A percentile compares a stretch with the other conserved stretches of the same genome.
Evolutionary conservation across 2,113 vertebrate species (phyloP).

Genomic region (Cettia cetti): DNA sequence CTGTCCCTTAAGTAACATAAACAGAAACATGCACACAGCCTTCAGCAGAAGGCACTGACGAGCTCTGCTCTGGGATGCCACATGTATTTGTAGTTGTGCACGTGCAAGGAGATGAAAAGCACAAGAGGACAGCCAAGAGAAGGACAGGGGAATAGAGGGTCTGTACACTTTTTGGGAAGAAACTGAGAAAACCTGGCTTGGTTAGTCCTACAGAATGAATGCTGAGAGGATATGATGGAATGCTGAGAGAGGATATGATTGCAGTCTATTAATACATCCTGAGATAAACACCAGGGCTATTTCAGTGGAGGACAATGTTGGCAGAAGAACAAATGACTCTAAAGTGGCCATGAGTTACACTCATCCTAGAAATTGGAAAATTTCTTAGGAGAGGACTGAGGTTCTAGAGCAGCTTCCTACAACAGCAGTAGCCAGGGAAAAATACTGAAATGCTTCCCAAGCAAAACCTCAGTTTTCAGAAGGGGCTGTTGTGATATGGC

Average conservation of each 20-base stretch:
- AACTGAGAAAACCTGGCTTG: not conserved
- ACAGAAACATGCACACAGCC: accelerated
- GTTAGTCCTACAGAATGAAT: not conserved
- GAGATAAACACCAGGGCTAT: conserved; percentile 27
- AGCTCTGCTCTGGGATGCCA: not conserved
- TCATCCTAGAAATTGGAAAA: not conserved
- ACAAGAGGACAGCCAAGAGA: not conserved
- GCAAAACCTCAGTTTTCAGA: not conserved
- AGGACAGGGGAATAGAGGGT: not conserved
- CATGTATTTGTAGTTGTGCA: accelerated
- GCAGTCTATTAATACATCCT: conserved; percentile 46
- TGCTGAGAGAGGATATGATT: not conserved
- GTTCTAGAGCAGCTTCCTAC: not conserved
- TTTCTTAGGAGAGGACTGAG: not conserved
- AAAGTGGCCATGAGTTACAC: not conserved
- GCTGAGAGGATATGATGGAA: not conserved
- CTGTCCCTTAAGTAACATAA: not conserved
- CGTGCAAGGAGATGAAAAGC: not conserved
- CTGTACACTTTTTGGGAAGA: not conserved
- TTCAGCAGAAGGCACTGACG: not conserved
- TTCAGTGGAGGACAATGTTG: conserved; percentile 28
- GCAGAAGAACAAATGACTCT: conserved; percentile 19
- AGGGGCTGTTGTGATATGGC: not conserved
- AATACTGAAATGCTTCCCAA: not conserved
- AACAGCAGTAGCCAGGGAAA: not conserved